Evolutionary conservation across 2,888 invertebrate genomes (phyloP), one percentile per base, ranked within the genome.

Genomic region (Campoletis raptor): DNA sequence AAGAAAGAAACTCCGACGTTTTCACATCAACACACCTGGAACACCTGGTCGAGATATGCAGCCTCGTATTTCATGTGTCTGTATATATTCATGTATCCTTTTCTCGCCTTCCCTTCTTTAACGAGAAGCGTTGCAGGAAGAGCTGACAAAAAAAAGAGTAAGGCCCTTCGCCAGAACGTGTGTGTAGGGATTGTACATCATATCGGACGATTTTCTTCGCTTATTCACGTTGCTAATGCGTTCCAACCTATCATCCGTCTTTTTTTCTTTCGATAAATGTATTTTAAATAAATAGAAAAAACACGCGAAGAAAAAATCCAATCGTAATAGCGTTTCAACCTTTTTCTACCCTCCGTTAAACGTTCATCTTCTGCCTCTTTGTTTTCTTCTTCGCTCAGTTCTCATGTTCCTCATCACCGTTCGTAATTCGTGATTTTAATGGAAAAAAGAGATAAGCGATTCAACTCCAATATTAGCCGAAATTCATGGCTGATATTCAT

Each of bases 1-100:
- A 76, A 66, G 52, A 67, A 73, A 74, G 79, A 80, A 80, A 54
- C 36, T 37, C 24, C 36, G 66, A 45, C 8, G 21, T 57, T 54
- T 79, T 70, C 30, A 67, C 64, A 45, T 45, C 36, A 66, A 78
- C 54, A 76, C 79, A 83, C 79, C 80, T 86, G 83, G 77, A 83
- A 83, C 86, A 86, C 72, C 81, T 83, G 81, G 79, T 42, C 67
- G 77, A 66, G 72, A 66, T 66, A 81, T 69, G 70, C 73, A 61
- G 61, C 79, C 10, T 73, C 78, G 61, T 81, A 54, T 79, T 45
- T 36, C 42, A 15, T 24, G 61, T 30, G 40, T 40, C 12, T 40
- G n/a, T 61, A 10, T 30, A 9, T 36, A 48, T n/a, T 2, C n/a
- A 57, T 67, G 12, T 79, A 79, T 79, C 78, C 30, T n/a, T 77